Evolutionary conservation across 1,140 invertebrate species (phyloP), one percentile per base, ranked within the genome.

Genomic region (Nasonia vitripennis): DNA sequence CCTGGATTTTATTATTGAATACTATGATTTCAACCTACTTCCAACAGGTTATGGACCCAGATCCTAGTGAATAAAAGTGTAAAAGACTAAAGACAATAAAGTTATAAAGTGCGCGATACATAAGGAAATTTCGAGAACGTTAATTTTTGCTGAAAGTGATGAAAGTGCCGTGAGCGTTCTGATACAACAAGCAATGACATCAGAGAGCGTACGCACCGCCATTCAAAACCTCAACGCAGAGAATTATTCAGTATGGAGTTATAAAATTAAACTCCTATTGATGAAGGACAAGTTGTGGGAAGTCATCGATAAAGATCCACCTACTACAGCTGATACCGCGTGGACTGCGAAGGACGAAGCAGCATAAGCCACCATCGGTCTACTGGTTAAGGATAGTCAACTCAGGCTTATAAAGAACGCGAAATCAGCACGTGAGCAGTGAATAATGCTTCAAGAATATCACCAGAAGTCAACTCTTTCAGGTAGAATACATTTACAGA

Each of bases 211-310:
- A 34, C 34, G 34, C 34, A 34, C 34, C 34, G 34, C 71, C 12
- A 78, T 51, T n/a, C 48, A 62, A 79, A 87, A 84, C 78, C 74
- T 88, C 17, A 77, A 74, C 41, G 77, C 55, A n/a, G 75, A 51
- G n/a, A 87, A 85, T 68, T 85, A 85, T 62, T 34, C 48, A 62
- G 41, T 83, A 23, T 87, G 87, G 83, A 88, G 81, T 14, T 88
- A 85, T 17, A 82, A 86, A 51, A 81, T 88, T 48, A 83, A 87
- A 83, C 74, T 88, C 11, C 17, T 86, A 51, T 48, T 88, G 14
- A 80, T 88, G 62, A 78, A 87, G 11, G 83, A 84, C 51, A 55
- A 87, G 20, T 82, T 87, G 70, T 87, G 86, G 77, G 3, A 12
- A n/a, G n/a, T 62, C 14, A 79, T 79, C 2, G 62, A 79, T 11